phyloP scores from a whole-genome alignment of 2,113 vertebrate genomes.

The Nipponia nippon region DNA sequence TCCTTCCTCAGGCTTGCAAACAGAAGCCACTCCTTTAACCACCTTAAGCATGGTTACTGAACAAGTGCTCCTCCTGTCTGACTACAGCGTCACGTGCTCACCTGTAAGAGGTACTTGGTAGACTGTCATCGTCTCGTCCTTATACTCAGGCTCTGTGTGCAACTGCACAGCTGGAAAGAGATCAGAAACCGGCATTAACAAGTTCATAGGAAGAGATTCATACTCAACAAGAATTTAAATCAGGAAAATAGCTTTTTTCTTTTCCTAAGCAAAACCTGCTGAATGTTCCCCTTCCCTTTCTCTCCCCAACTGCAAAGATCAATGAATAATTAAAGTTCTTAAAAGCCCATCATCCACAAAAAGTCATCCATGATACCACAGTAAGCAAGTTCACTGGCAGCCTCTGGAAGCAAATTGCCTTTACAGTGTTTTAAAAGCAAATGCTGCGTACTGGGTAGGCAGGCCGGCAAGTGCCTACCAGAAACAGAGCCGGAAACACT shows the following conservation, averaged over 20 bases:
- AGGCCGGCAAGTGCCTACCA: background rate
- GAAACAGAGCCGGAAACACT: background rate
- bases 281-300: background rate
- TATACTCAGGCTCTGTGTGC: slow-evolving; percentile 73
- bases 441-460: rapidly evolving
- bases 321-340: background rate
- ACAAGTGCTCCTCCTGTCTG: background rate
- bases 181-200: background rate
- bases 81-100: slow-evolving; percentile 59
- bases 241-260: background rate
- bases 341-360: background rate
- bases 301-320: background rate
- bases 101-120: slow-evolving; percentile 85
- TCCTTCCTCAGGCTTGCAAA: background rate
- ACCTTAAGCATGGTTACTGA: background rate
- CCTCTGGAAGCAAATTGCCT: background rate
- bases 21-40: background rate
- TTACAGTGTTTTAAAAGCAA: background rate
- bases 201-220: background rate
- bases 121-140: slow-evolving; percentile 82
- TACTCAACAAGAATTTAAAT: background rate
- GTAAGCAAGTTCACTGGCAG: background rate
- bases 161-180: slow-evolving; percentile 68
- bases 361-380: rapidly evolving
- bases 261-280: background rate